Evolutionary conservation across 2,797 vertebrate genomes (phyloP), one percentile per base, ranked within the genome.

Genomic region (Hipposideros larvatus): DNA sequence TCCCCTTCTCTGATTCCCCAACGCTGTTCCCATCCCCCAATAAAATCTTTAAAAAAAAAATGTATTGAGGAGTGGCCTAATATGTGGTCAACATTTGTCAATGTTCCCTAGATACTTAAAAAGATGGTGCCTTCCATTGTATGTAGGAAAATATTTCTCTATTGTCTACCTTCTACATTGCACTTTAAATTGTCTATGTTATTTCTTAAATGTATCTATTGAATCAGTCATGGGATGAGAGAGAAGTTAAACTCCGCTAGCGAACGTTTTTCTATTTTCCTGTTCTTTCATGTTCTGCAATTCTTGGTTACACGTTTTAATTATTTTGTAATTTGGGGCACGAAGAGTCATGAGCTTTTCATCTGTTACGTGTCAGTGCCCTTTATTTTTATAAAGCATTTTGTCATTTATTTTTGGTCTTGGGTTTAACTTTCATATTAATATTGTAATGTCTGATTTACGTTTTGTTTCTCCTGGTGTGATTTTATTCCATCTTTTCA

Each of bases 321-420:
- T 51, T n/a, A 16, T 55, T 68, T 48, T 51, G 26, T 51, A 51
- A n/a, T 85, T 84, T 71, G n/a, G 13, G 34, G 22, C 21, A 21
- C 28, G 11, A 68, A 48, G 28, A 24, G 11, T 11, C 18, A 48
- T 4, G 41, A 59, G 1, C 16, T 24, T 15, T 68, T 31, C 11
- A 24, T 46, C 18, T 11, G 18, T 5, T 13, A 0, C 28, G 34
- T 6, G 8, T 63, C 14, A 79, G 24, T 43, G 15, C 0, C 7
- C 5, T 71, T 86, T 24, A 31, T 71, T 83, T 70, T 59, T n/a
- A 37, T 31, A 37, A n/a, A 55, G 8, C 22, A 7, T 10, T 63
- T 46, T 34, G 41, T 68, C 73, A 11, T 61, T 89, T 70, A 73
- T 66, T 85, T 84, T 37, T 53, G 71, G 46, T 65, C 86, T 31